A percentile compares a stretch with the other conserved stretches of the same genome.
phyloP scores from a whole-genome alignment of 1,140 invertebrate genomes.

The Cotesia typhae region DNA sequence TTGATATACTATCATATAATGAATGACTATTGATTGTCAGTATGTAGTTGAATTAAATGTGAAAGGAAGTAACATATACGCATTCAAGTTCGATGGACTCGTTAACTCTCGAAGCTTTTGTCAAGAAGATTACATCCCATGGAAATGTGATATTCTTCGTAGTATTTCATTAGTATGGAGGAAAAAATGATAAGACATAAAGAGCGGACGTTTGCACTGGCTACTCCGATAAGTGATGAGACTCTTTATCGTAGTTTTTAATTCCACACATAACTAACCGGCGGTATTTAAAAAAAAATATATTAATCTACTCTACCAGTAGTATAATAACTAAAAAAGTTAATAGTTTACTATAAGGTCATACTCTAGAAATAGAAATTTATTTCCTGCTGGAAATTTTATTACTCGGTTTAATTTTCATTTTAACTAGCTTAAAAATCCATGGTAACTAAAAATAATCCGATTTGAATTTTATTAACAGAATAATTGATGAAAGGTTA shows the following conservation, averaged over 20 bases:
- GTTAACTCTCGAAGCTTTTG: background rate
- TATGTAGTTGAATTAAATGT: background rate
- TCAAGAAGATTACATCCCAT: slow-evolving; percentile 19
- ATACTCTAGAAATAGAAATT: too few relatives aligned
- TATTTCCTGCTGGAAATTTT: too few relatives aligned
- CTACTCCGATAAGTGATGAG: background rate
- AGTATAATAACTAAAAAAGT: too few relatives aligned
- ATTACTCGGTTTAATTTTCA: background rate
- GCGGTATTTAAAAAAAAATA: too few relatives aligned
- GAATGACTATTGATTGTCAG: background rate
- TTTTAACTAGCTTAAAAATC: background rate
- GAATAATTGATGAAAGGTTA: background rate
- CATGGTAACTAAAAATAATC: background rate
- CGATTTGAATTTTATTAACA: background rate
- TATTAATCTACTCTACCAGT: too few relatives aligned
- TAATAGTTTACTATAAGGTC: too few relatives aligned
- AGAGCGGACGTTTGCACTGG: slow-evolving; percentile 25
- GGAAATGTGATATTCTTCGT: slow-evolving; percentile 28
- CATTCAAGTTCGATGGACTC: slow-evolving; percentile 15
- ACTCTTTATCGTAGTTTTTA: slow-evolving; percentile 8
- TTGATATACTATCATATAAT: background rate
- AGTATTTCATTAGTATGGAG: background rate
- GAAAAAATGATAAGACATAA: slow-evolving; percentile 28
- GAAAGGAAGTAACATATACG: too few relatives aligned
- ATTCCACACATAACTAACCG: too few relatives aligned